Base-by-base conservation (phyloP, 2,888 invertebrate species). In the Phaonia tiefii region DNA sequence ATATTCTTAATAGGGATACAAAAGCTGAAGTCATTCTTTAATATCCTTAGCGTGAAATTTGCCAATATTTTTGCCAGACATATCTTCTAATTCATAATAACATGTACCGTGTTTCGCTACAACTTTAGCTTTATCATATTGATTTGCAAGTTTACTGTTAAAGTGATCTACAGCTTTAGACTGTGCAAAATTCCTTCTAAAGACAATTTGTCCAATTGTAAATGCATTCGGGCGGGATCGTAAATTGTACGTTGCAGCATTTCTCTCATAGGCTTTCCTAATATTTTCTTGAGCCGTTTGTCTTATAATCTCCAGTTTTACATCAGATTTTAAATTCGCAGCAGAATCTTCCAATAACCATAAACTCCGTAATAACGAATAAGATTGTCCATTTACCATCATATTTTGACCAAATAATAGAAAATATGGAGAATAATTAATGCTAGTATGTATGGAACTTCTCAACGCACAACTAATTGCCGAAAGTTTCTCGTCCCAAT, bases 321-420 rank as follows among this genome's bases (percentile, higher is more conserved):
- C 72, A n/a, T 72, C 44, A 1, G 5, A 11, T 17, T 31, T 44
- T 15, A 71, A 25, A 17, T 26, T 10, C 1, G 7, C 11, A 8
- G 11, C 1, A 1, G 72, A 10, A 1, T 49, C 37, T 22, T 49
- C 72, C 3, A 72, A 63, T 11, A 72, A 39, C 37, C 20, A 17
- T 8, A 63, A 10, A 15, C n/a, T 56, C 1, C 71, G 20, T 46
- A 69, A 46, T 69, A 26, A 67, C n/a, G n/a, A n/a, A n/a, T n/a
- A n/a, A n/a, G n/a, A n/a, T n/a, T n/a, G n/a, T n/a, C n/a, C n/a
- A n/a, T n/a, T n/a, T n/a, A n/a, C n/a, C n/a, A n/a, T n/a, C n/a
- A n/a, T n/a, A n/a, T n/a, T n/a, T n/a, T n/a, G 75, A 0, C 75
- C 69, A 76, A 76, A 76, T 0, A 76, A 8, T 13, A 70, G n/a